Conservation (phyloP, 2,888 invertebrate genomes). For the Ophioninae sp. region DNA sequence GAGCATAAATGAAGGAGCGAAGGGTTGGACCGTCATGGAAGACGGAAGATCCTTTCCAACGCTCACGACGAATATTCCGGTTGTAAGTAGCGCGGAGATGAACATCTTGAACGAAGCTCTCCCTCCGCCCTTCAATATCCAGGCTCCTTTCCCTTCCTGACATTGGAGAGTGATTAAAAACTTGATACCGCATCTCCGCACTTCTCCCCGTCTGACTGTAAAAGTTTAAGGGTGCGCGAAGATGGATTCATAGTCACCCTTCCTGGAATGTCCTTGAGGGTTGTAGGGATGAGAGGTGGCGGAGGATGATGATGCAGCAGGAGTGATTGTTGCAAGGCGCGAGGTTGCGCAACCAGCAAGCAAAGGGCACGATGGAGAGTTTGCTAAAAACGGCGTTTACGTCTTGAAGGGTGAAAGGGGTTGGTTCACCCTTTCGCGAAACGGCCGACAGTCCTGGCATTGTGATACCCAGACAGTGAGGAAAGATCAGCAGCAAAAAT, state of each 20-base stretch:
- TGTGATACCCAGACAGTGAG: constrained; percentile 73
- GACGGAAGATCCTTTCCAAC: not conserved
- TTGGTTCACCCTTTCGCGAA: constrained; percentile 18
- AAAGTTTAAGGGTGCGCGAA: constrained; percentile 15
- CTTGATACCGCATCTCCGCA: constrained; percentile 70
- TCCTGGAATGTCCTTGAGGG: constrained; percentile 33
- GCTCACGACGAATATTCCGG: not conserved
- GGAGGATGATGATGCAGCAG: constrained; percentile 1
- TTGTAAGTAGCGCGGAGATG: not conserved
- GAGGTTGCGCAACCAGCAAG: constrained; percentile 9
- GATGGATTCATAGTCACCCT: constrained; percentile 47
- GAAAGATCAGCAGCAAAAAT: constrained; percentile 34
- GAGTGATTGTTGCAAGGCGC: constrained; percentile 73
- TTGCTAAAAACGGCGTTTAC: not conserved
- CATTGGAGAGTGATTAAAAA: constrained; percentile 77
- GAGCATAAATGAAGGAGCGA: no score
- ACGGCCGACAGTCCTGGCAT: constrained; percentile 63
- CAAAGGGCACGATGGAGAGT: not conserved
- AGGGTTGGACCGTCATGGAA: not conserved
- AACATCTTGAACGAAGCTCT: not conserved
- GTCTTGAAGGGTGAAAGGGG: constrained; percentile 36
- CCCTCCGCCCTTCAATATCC: constrained; percentile 18
- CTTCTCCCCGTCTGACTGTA: constrained; percentile 63
- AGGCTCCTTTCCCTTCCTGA: constrained; percentile 60
- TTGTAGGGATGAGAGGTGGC: not conserved